Base-by-base conservation (phyloP, 1,140 invertebrate genomes). In the Parapsyche elsis region DNA sequence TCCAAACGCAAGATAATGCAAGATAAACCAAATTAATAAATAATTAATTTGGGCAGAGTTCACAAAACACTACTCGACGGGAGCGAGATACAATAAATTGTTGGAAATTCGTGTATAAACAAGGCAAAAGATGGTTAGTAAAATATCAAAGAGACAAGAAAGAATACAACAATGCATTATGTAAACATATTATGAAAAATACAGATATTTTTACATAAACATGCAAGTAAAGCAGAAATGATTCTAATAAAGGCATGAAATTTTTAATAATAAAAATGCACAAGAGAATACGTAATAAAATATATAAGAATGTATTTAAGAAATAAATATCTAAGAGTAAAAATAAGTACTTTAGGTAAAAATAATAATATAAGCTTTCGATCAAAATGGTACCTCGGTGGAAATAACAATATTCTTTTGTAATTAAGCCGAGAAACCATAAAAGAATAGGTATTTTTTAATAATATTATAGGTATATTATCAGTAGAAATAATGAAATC, bases 211-310 rank as follows among this genome's bases (percentile, higher is more conserved):
- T 44, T 77, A 77, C 26, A 53, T 77, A 57, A 46, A 64, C 75
- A 77, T 77, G 75, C 75, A 77, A 75, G 9, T 64, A 64, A 77
- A 77, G 75, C 75, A 21, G 75, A 77, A 59, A 57, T 77, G 38
- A 64, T 73, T 26, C 64, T 45, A 23, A 75, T 49, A 75, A 75
- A 75, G 23, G 38, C 45, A 75, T 23, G 21, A 49, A 10, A 44
- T n/a, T 49, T 19, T 16, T 5, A 53, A 75, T 38, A 38, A n/a
- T 64, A 53, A 64, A 64, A 16, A 77, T 75, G 73, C 73, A 75
- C 49, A 75, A 57, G 45, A 75, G 30, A 45, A 73, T 53, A 53
- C 16, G 2, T 53, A 2, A 53, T 53, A 53, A 5, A 53, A 7
- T 53, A 53, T 46, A 53, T 53, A 53, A 14, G 12, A 53, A 53